phyloP scores from a whole-genome alignment of 1,140 invertebrate species.

The Lanistes nyassanus region DNA sequence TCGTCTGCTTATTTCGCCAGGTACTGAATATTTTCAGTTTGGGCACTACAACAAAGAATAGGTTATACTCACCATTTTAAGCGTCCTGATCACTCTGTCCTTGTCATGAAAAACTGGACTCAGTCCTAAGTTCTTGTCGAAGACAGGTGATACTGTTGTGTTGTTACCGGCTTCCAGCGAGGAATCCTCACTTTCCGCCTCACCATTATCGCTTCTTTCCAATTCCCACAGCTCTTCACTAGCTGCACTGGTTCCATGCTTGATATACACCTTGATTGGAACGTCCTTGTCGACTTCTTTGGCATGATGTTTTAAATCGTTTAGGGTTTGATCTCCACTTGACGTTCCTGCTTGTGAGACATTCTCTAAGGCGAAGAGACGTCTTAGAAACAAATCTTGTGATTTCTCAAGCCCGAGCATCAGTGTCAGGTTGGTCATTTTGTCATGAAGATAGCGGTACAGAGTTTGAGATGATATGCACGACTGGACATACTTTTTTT shows the following conservation, averaged over 20 bases:
- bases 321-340: neutral
- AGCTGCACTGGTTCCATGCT: too few relatives aligned
- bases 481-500: constrained; percentile 10
- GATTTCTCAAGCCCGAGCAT: neutral
- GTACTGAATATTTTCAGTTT: neutral
- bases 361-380: constrained; percentile 13
- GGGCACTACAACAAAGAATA: neutral
- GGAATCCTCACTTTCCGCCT: too few relatives aligned
- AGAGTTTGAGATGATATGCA: constrained; percentile 2
- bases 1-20: too few relatives aligned
- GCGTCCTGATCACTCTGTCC: constrained; percentile 6
- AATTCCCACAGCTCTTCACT: too few relatives aligned
- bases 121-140: neutral
- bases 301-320: neutral
- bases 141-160: constrained; percentile 8
- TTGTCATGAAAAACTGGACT: constrained; percentile 27
- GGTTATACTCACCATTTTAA: constrained; percentile 16
- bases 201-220: too few relatives aligned
- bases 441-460: neutral
- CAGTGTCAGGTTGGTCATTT: neutral
- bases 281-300: too few relatives aligned
- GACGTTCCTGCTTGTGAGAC: neutral
- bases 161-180: too few relatives aligned
- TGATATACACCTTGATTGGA: too few relatives aligned
- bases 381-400: too few relatives aligned